phyloP scores from a whole-genome alignment of 2,113 vertebrate genomes.

The Python bivittatus region DNA sequence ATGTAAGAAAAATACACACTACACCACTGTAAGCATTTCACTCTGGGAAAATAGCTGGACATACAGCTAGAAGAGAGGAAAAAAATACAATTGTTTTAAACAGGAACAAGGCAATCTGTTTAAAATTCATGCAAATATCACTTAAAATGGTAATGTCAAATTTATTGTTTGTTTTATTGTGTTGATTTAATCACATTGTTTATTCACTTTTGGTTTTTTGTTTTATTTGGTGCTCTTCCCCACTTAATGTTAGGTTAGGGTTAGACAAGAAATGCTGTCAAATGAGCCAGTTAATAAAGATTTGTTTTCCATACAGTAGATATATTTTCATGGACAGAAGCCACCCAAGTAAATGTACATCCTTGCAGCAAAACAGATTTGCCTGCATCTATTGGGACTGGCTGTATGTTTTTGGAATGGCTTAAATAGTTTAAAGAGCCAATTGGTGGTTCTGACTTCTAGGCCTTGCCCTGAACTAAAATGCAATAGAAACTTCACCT shows the following conservation, averaged over 20 bases:
- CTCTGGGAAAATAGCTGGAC: neutral
- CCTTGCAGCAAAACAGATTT: neutral
- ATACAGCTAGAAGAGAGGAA: neutral
- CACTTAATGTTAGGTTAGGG: neutral
- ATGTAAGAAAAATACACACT: neutral
- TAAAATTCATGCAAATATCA: neutral
- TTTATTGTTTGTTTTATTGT: neutral
- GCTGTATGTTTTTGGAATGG: neutral
- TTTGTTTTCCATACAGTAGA: neutral
- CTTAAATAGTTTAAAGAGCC: neutral
- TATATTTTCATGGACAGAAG: neutral
- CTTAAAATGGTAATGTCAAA: neutral
- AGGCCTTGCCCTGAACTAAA: neutral
- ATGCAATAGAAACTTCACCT: neutral
- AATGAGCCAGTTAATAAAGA: neutral
- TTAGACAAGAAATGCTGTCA: neutral
- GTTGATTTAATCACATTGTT: neutral
- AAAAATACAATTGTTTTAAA: neutral
- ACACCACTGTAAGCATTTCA: neutral
- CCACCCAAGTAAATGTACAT: neutral
- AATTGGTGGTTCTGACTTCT: neutral
- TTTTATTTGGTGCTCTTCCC: neutral
- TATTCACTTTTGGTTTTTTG: neutral
- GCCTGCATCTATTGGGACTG: neutral
- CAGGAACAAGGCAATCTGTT: neutral